A percentile compares a stretch with the other conserved stretches of the same genome.
Evolutionary conservation across 2,113 vertebrate species (phyloP).

Genomic region (Okapia johnstoni): DNA sequence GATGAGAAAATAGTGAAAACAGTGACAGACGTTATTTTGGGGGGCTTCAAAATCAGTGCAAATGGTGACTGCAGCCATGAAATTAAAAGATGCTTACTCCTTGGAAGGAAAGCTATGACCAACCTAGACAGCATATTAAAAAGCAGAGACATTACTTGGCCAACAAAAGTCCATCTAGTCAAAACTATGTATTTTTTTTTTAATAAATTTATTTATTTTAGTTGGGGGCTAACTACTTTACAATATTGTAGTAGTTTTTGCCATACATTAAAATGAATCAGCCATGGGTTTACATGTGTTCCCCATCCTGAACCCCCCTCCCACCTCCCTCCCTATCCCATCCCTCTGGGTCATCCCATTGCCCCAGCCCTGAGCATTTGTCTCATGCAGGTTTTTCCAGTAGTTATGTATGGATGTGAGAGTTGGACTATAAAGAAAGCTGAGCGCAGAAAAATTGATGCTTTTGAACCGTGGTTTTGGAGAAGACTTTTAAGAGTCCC

Average conservation of each 20-base stretch:
- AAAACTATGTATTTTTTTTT: too few species aligned
- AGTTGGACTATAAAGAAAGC: not conserved
- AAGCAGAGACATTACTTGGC: not conserved
- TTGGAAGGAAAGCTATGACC: not conserved
- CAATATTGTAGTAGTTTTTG: too few species aligned
- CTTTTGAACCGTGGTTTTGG: not conserved
- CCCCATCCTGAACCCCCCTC: too few species aligned
- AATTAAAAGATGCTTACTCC: not conserved
- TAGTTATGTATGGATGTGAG: not conserved
- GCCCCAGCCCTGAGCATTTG: too few species aligned
- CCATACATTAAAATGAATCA: too few species aligned
- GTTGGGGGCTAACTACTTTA: too few species aligned
- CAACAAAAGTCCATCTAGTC: not conserved
- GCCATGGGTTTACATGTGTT: too few species aligned
- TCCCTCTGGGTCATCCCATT: too few species aligned
- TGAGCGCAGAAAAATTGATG: not conserved
- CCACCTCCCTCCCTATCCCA: too few species aligned
- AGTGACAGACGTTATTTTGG: not conserved
- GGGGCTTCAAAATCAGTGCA: not conserved
- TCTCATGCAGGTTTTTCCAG: not conserved
- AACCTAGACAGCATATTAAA: not conserved
- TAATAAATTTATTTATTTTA: too few species aligned
- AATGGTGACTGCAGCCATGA: not conserved
- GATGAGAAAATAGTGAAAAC: not conserved
- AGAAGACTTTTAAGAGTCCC: not conserved